Base-by-base conservation (phyloP, 1,140 invertebrate species). In the Rhopalosiphum maidis region DNA sequence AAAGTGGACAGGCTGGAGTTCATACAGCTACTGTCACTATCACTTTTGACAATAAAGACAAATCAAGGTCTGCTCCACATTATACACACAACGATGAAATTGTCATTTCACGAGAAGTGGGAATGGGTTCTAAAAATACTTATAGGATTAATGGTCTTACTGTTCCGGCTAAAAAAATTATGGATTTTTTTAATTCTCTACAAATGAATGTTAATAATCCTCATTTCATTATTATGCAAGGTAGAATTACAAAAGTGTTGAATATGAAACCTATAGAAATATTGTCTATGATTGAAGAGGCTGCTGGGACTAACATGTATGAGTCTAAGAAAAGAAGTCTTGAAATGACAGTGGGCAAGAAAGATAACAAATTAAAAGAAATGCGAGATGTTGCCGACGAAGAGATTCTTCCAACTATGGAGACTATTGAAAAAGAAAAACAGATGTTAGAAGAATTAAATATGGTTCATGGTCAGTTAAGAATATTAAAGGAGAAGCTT, bases 221-320 rank as follows among this genome's bases (percentile, higher is more conserved):
- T 8, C 99, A 99, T 95, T 99, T 99, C 95, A 96, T 99, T 9
- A 99, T 99, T 94, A 99, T 99, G 99, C 99, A 99, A 96, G 99
- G 99, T 21, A 97, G 99, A 94, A 99, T 99, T 92, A 99, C 99
- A 1, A 99, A 99, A 96, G 99, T 99, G 3, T 96, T 99, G 6
- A 99, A 99, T 95, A 99, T 99, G 99, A 99, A 99, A 95, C 98
- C 99, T 30, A 96, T 97, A 93, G 99, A 99, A 96, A 99, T 99
- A 95, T 96, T 99, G 55, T 98, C 98, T 1, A 99, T 99, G 99
- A 97, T 99, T 93, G 99, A 99, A 96, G 99, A 99, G 96, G 99
- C 99, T 46, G 99, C 99, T 2, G 99, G 99, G n/a, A 99, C 99
- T 3, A 97, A 97, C 94, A 97, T 99, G 96, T 99, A 99, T 95